Evolutionary conservation across 2,113 vertebrate species (phyloP).

Genomic region (Solea senegalensis): DNA sequence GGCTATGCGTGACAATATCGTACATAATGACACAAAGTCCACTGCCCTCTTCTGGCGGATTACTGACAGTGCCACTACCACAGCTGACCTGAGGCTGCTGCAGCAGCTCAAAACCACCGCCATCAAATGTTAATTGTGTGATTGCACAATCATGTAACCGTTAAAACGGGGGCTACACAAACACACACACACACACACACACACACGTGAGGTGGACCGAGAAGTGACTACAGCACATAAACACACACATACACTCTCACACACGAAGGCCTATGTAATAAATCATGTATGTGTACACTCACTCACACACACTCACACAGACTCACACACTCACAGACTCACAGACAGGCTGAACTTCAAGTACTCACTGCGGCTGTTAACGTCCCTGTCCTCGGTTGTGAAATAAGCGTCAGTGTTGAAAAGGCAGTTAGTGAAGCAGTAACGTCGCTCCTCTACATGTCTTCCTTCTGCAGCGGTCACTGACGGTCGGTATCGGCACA

Average conservation of each 20-base stretch:
- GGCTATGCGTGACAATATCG: neutral
- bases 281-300: constrained; percentile 32
- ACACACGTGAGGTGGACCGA: neutral
- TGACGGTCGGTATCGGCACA: constrained; percentile 3
- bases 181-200: neutral
- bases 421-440: neutral
- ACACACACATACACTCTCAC: neutral
- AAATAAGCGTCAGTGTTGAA: constrained; percentile 32
- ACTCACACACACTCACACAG: neutral
- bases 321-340: constrained; percentile 15
- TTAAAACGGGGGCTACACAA: neutral
- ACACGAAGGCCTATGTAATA: constrained; percentile 36
- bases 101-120: neutral
- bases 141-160: neutral
- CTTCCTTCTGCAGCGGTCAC: constrained; percentile 17
- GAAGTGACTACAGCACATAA: constrained; percentile 1
- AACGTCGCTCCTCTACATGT: constrained; percentile 30
- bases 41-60: neutral
- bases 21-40: neutral
- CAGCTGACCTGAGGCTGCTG: neutral
- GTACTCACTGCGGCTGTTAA: constrained; percentile 71
- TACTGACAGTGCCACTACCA: neutral
- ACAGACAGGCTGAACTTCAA: constrained; percentile 39
- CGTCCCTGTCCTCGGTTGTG: constrained; percentile 41
- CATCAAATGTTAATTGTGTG: constrained; percentile 49